phyloP scores from a whole-genome alignment of 2,113 vertebrate species.

The Dromaius novaehollandiae region DNA sequence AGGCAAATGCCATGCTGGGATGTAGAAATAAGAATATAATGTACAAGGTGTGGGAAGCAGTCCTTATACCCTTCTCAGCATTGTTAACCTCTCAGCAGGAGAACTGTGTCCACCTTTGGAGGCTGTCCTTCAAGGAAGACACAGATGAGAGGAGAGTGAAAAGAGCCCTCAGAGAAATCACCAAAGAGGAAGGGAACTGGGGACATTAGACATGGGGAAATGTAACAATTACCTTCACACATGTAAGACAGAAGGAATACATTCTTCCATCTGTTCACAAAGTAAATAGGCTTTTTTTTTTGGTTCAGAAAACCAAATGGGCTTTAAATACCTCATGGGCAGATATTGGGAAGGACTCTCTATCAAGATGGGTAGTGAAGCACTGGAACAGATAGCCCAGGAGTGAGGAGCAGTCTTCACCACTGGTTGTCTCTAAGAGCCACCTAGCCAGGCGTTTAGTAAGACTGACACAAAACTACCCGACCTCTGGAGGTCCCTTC shows the following conservation, averaged over 20 bases:
- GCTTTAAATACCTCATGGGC: background rate
- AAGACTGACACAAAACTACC: background rate
- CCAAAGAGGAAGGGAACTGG: background rate
- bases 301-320: background rate
- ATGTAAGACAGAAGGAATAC: background rate
- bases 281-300: too few relatives aligned
- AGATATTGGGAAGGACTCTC: background rate
- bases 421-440: accelerated
- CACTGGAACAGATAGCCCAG: background rate
- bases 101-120: background rate
- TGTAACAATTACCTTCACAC: background rate
- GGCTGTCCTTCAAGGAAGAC: background rate
- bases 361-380: background rate
- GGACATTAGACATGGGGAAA: background rate
- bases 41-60: background rate
- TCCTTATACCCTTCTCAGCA: background rate
- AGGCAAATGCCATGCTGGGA: background rate
- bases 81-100: background rate
- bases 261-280: too few relatives aligned
- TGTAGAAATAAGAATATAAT: background rate
- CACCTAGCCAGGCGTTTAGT: background rate
- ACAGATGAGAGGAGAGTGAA: accelerated
- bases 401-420: background rate
- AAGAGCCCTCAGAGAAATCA: background rate
- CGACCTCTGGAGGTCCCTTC: background rate